Base-by-base conservation (phyloP, 2,797 vertebrate species). In the Trachurus trachurus region DNA sequence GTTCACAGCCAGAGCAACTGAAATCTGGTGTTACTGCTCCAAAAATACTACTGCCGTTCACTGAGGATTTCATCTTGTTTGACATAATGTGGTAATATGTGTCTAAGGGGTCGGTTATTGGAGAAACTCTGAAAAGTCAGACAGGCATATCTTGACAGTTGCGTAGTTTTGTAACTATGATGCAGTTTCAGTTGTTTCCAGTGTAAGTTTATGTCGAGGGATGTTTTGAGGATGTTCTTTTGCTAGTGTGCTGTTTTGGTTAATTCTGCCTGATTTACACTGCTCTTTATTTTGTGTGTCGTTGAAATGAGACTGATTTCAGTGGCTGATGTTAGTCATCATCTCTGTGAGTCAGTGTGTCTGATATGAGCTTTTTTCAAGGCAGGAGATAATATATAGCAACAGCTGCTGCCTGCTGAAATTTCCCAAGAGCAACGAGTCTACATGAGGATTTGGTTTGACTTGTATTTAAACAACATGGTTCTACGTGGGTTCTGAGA, bases 401-500 rank as follows among this genome's bases (percentile, higher is more conserved):
- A 40, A 61, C 47, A 83, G 80, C 70, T 68, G 62, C 39, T 47
- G 58, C 45, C 57, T 4, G 3, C 5, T 47, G 37, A 34, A 15
- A 34, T 57, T 42, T 40, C 22, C 58, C 6, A 2, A 22, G 67
- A 44, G 13, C 69, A 49, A 15, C 39, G 12, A 22, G 26, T 37
- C n/a, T 62, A 22, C 59, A 26, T 44, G n/a, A 74, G 34, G 66
- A 71, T 78, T 68, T 67, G 37, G 64, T 50, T 34, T 52, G 61
- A 66, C 34, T 37, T 37, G 58, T 60, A 39, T 64, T 73, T 61
- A 17, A 49, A 19, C 45, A 49, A n/a, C 17, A 49, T 19, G 6
- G 45, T 44, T 44, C 42, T 45, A 45, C 3, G 19, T 56, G 19
- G 19, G 19, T 50, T 72, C 15, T 29, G 16, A 42, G 29, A 53